Evolutionary conservation across 2,888 invertebrate species (phyloP), one percentile per base, ranked within the genome.

Genomic region (Chydorus sphaericus): DNA sequence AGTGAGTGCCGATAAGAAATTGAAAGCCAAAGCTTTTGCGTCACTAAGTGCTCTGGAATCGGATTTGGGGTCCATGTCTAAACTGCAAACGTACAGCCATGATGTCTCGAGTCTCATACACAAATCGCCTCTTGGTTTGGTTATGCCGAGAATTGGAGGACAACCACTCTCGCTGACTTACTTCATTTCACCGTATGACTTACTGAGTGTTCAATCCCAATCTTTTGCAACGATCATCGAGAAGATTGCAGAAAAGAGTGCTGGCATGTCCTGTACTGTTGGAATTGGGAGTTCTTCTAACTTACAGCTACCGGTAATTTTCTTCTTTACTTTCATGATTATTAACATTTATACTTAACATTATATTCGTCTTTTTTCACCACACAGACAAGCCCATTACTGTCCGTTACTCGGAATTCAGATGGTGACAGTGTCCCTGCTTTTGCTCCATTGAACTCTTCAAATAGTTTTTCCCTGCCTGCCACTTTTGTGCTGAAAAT

Each of bases 121-220:
- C 65, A 89, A 89, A 68, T 89, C 91, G 60, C 83, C 89, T 30
- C 85, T 94, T 62, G 94, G 94, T 33, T 79, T 89, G 58, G 74
- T 91, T 39, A 81, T 88, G 62, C 84, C 83, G 63, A 72, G 92
- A 52, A 76, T 81, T 64, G 91, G 90, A 67, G 91, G 86, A 74
- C 69, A 92, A 67, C 87, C 94, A 1, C 87, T 94, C 87, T 86
- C 85, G 65, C 73, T 96, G 29, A 92, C 90, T 0, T 96, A 92
- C 70, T 93, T 93, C 69, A 85, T 93, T 4, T 87, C 90, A 0
- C 92, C 93, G 0, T 93, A 92, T 66, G 92, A 93, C 68, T 74
- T 93, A 51, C 74, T 93, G 63, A 86, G 88, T 63, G 83, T 84
- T 59, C 77, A 75, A 56, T 81, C 81, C 63, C 79, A 81, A 6